A percentile compares a stretch with the other conserved stretches of the same genome.
These are phyloP conservation scores for Drosophila subpulchrella DNA, from an alignment of 1,140 invertebrate species.

Conservation along the genomic window DNA sequence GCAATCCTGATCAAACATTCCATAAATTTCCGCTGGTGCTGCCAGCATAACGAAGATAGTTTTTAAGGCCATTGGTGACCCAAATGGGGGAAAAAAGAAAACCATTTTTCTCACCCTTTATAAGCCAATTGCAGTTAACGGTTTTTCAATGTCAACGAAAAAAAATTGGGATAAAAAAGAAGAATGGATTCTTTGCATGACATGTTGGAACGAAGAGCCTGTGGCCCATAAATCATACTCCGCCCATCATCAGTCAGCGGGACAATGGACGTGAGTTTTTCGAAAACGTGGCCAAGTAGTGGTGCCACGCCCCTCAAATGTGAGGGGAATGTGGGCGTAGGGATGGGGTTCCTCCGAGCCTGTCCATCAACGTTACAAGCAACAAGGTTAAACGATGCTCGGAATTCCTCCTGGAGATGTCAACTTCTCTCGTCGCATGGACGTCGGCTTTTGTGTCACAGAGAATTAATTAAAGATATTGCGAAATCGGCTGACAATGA, in stretches of 20 bases:
- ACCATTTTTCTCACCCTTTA: conserved; percentile 15
- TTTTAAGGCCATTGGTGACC: background rate
- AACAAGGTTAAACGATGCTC: conserved; percentile 41
- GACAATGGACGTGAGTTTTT: conserved; percentile 27
- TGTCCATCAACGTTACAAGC: conserved; percentile 43
- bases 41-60: background rate
- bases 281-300: conserved; percentile 25
- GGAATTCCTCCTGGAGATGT: conserved; percentile 30
- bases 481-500: conserved; percentile 23
- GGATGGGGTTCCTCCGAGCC: conserved; percentile 1
- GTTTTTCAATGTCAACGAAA: conserved; percentile 34
- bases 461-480: conserved; percentile 59
- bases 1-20: conserved; percentile 7
- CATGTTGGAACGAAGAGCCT: conserved; percentile 4
- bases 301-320: conserved; percentile 3
- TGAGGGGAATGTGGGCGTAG: background rate
- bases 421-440: conserved; percentile 35
- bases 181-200: conserved; percentile 31
- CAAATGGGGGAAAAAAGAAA: background rate
- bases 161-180: conserved; percentile 7
- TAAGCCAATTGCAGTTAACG: conserved; percentile 36
- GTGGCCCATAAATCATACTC: conserved; percentile 65
- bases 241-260: conserved; percentile 70
- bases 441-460: conserved; percentile 29
- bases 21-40: conserved; percentile 3